Conservation (phyloP, 2,113 vertebrate genomes). For the Bos javanicus region DNA sequence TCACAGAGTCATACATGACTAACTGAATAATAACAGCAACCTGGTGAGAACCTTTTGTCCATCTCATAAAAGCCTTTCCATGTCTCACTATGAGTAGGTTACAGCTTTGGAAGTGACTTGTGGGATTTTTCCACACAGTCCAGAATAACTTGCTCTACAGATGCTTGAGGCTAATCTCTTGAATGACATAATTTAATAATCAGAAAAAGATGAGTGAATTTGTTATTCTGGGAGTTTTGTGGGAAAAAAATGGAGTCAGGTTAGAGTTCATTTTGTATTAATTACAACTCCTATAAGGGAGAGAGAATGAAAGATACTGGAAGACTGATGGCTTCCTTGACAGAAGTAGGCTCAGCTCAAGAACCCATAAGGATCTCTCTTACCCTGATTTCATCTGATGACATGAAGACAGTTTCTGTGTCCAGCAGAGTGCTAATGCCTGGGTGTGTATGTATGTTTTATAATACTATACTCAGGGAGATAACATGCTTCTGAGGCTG, state of each 20-base stretch:
- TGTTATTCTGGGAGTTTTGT: background rate
- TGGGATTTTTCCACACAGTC: fast-evolving
- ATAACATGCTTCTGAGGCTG: too few species aligned
- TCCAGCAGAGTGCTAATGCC: fast-evolving
- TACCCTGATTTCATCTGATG: too few species aligned
- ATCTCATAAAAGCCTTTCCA: fast-evolving
- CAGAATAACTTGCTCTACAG: background rate
- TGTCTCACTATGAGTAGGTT: background rate
- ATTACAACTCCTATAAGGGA: background rate
- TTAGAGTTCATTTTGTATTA: background rate
- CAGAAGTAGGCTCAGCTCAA: background rate
- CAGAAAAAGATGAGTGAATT: background rate
- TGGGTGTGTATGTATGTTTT: background rate
- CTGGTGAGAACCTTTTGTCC: background rate
- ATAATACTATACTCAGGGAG: too few species aligned
- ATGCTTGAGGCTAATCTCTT: fast-evolving
- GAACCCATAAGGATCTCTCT: background rate
- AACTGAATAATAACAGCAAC: background rate
- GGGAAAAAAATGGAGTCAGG: fast-evolving
- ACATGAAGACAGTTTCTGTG: background rate
- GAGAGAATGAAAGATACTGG: background rate
- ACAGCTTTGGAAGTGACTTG: background rate
- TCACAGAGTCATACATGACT: background rate
- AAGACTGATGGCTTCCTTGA: background rate
- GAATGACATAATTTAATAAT: background rate